Conservation (phyloP, 1,140 invertebrate species). For the Zeugodacus cucurbitae region DNA sequence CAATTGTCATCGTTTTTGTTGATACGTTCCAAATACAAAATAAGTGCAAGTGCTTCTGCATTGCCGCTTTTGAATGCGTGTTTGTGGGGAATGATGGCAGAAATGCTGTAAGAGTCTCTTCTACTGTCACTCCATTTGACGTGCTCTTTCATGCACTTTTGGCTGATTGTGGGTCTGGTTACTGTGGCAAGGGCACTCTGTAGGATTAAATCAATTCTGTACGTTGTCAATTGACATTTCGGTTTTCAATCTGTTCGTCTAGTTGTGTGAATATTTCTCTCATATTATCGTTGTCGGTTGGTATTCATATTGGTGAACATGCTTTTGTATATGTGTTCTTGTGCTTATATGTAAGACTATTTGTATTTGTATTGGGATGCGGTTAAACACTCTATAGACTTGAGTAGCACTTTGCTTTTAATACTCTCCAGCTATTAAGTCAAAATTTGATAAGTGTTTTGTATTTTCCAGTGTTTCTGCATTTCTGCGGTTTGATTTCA, state of each 20-base stretch:
- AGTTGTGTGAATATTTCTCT: not conserved
- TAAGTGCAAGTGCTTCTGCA: not conserved
- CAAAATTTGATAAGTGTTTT: constrained; percentile 13
- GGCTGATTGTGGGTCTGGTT: too few species aligned
- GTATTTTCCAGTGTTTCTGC: not conserved
- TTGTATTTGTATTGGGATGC: not conserved
- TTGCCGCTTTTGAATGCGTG: not conserved
- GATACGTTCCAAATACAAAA: not conserved
- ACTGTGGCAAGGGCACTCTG: not conserved
- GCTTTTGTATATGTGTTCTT: not conserved
- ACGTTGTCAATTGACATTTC: not conserved
- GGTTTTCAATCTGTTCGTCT: not conserved
- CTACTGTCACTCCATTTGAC: not conserved
- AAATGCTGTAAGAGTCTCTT: not conserved
- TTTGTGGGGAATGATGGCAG: not conserved
- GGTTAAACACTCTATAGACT: not conserved
- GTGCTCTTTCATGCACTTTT: not conserved
- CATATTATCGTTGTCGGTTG: not conserved
- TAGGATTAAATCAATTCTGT: not conserved
- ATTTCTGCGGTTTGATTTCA: too few species aligned
- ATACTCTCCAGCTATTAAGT: not conserved
- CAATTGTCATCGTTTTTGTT: not conserved
- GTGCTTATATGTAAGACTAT: not conserved
- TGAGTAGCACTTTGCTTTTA: constrained; percentile 8
- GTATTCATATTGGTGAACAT: not conserved